phyloP scores from a whole-genome alignment of 92 coral and sea anemone genomes.

The Chrysogorgia sp. region DNA sequence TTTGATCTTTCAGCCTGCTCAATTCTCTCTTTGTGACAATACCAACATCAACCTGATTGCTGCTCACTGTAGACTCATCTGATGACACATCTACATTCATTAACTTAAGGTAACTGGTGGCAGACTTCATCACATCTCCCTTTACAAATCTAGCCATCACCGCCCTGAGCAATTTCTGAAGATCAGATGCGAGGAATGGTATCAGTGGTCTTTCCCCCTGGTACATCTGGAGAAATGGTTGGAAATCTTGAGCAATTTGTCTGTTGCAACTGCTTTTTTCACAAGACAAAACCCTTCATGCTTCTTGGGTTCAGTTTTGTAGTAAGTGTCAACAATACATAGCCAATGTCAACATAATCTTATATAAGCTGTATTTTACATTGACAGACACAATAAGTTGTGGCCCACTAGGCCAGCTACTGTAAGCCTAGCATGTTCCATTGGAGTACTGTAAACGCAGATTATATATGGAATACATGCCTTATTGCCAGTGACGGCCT shows the following conservation, averaged over 20 bases:
- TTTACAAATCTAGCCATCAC: conserved; percentile 71
- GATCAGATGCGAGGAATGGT: conserved; percentile 76
- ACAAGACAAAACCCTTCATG: conserved; percentile 71
- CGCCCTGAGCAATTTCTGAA: conserved; percentile 64
- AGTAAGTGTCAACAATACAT: too few relatives aligned
- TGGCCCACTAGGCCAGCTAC: too few relatives aligned
- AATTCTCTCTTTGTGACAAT: conserved; percentile 67
- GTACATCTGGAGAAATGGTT: conserved; percentile 67
- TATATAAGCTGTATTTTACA: too few relatives aligned
- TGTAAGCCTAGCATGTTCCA: too few relatives aligned
- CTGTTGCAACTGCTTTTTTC: conserved; percentile 52
- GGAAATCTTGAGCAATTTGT: conserved; percentile 78
- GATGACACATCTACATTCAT: conserved; percentile 65
- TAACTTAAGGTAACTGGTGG: conserved; percentile 56
- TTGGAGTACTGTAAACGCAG: too few relatives aligned
- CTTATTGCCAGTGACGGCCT: too few relatives aligned
- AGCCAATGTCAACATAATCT: too few relatives aligned
- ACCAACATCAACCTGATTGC: conserved; percentile 68
- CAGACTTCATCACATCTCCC: conserved; percentile 52
- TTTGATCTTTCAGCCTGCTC: conserved; percentile 52
- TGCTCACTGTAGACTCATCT: conserved; percentile 41
- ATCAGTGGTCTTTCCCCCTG: conserved; percentile 62
- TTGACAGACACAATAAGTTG: too few relatives aligned
- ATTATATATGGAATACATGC: too few relatives aligned
- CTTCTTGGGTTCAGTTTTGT: conserved; percentile 73